These are phyloP conservation scores for Corticium candelabrum DNA, from an alignment of 37 sponge, comb jelly and placozoan genomes.

Conservation along the genomic window DNA sequence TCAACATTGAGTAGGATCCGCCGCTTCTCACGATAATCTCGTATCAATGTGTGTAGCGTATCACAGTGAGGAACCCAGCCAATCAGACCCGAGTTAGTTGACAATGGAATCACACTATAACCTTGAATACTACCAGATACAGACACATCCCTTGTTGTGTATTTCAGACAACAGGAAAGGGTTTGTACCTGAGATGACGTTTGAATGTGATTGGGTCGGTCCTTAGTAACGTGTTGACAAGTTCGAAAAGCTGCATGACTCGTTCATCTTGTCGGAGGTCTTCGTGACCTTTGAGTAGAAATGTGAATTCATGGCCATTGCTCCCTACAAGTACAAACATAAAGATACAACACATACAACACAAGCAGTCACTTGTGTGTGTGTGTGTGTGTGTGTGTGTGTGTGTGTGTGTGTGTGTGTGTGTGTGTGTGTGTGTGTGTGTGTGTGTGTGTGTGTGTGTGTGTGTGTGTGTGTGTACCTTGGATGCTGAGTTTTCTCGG, in stretches of 20 bases:
- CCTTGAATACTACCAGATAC: slow-evolving; percentile 65
- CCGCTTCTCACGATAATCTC: slow-evolving; percentile 93
- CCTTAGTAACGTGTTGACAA: slow-evolving; percentile 86
- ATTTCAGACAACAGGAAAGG: not conserved
- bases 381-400: not conserved
- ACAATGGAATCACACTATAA: slow-evolving; percentile 93
- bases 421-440: not conserved
- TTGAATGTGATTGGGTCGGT: slow-evolving; percentile 85
- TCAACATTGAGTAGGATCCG: slow-evolving; percentile 88
- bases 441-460: slow-evolving; percentile 10
- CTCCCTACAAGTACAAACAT: slow-evolving; percentile 49
- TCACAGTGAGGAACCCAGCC: slow-evolving; percentile 99
- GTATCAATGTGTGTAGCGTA: slow-evolving; percentile 91
- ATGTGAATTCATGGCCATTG: slow-evolving; percentile 86
- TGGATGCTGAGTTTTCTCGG: slow-evolving; percentile 90
- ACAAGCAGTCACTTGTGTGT: not conserved
- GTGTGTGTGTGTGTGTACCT: slow-evolving; percentile 27
- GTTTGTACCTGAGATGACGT: slow-evolving; percentile 62
- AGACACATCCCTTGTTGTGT: not conserved
- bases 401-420: not conserved
- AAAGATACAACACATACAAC: not conserved
- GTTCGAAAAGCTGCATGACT: slow-evolving; percentile 98
- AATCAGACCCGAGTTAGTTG: slow-evolving; percentile 92
- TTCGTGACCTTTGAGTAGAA: slow-evolving; percentile 95
- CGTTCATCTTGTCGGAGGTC: slow-evolving; percentile 95